These are phyloP conservation scores for Emmelina monodactyla DNA, from an alignment of 2,888 invertebrate genomes.

Conservation along the genomic window DNA sequence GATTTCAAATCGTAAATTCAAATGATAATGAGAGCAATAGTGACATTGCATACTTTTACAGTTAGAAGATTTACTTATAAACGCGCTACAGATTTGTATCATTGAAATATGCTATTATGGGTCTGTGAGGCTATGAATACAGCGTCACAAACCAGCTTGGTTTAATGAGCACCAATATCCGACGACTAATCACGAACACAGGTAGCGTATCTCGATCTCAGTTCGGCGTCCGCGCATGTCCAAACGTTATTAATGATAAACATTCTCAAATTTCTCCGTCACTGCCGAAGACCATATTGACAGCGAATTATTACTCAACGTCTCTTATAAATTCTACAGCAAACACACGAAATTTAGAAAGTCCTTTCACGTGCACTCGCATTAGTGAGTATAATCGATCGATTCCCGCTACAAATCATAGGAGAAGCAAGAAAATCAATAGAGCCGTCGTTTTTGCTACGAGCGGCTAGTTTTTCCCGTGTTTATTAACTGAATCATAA, in stretches of 20 bases:
- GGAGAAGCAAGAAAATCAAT: slow-evolving; percentile 33
- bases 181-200: slow-evolving; percentile 36
- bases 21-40: too few species aligned
- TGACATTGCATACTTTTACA: too few species aligned
- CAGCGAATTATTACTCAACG: slow-evolving; percentile 54
- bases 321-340: slow-evolving; percentile 31
- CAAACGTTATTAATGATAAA: slow-evolving; percentile 44
- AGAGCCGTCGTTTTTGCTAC: slow-evolving; percentile 25
- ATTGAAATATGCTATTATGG: too few species aligned
- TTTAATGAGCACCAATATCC: background rate
- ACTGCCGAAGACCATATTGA: slow-evolving; percentile 30
- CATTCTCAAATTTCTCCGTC: slow-evolving; percentile 42
- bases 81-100: too few species aligned
- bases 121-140: too few species aligned
- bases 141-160: background rate
- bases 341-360: slow-evolving; percentile 35
- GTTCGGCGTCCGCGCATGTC: background rate
- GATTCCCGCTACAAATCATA: slow-evolving; percentile 21
- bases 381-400: slow-evolving; percentile 23
- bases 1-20: too few species aligned
- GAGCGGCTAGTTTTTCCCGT: slow-evolving; percentile 23
- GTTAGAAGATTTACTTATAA: too few species aligned
- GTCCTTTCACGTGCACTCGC: slow-evolving; percentile 16
- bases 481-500: slow-evolving; percentile 20
- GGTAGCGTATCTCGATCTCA: slow-evolving; percentile 44